Base-by-base conservation (phyloP, 2,888 invertebrate genomes). In the Xylota sylvarum region DNA sequence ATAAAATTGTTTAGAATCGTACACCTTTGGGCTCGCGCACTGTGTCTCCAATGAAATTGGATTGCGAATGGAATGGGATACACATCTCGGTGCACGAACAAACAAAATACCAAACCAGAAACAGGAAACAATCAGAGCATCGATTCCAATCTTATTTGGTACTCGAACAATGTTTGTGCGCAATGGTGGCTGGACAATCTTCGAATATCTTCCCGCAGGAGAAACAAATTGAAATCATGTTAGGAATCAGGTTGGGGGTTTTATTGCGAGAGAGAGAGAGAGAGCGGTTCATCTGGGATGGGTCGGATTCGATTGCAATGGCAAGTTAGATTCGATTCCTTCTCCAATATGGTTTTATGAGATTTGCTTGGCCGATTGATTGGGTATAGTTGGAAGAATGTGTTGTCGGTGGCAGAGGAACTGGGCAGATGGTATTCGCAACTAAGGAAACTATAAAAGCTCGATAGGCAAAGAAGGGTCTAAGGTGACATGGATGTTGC, bases 101-200 rank as follows among this genome's bases (percentile, higher is more conserved):
- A 55, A 76, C 74, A 85, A 81, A 23, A 81, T 74, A 46, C 76
- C 50, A 67, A 72, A 60, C 65, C 7, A 60, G 60, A 65, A 81
- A 73, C 81, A 86, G 81, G 77, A 81, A 86, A 83, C 83, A 83
- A 83, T 83, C 77, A 86, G 81, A 77, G 74, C 72, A 46, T 50
- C n/a, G 85, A 81, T 81, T 86, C 37, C 46, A 67, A 86, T 81
- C 81, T 81, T 56, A 62, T 86, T 86, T 86, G 76, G 74, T 64
- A 67, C 60, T 70, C 58, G 65, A 52, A 62, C 60, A 62, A 52
- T 78, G 78, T 60, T 78, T 58, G 32, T 3, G 10, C 10, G 35
- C 5, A 32, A 19, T 4, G 40, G 27, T 12, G 55, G 9, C 37
- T 48, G 32, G 37, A 12, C 55, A 37, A 65, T 80, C 64, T 64